Evolutionary conservation across 2,797 vertebrate species (phyloP), one percentile per base, ranked within the genome.

Genomic region (Pelochelys cantorii): DNA sequence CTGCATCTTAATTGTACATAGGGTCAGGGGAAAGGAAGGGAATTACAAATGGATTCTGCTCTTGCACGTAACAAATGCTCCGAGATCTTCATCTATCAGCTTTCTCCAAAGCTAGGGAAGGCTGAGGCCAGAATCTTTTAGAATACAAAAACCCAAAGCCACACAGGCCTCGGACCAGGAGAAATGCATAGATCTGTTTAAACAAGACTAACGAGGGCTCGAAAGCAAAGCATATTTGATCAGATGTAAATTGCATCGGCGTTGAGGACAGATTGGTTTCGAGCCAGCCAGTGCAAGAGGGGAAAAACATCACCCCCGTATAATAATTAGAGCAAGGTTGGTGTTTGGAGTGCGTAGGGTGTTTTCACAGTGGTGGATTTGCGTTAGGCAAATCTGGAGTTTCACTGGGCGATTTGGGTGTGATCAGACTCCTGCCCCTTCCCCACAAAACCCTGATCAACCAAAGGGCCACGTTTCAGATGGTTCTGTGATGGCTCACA

Each of bases 181-280:
- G 81, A 12, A 62, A n/a, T 56, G 4, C 90, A 85, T 81, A 83
- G 88, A 83, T 91, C 95, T 92, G 82, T 79, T 92, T 94, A 95
- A 96, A 86, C 20, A 94, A 93, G 94, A 96, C 95, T 96, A 96
- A 97, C 80, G 62, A 92, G 10, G 17, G 12, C 23, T 85, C 89
- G 27, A 85, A 89, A 94, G 81, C 65, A 95, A 89, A 1, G 2
- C 83, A 88, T 65, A 48, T 90, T 96, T 94, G 83, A 92, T 96
- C 95, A 91, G 92, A 86, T 85, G 94, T 93, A 89, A 95, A 96
- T 96, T 93, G 88, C 80, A 62, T 95, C 84, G 88, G 65, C 93
- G 60, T 75, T 86, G 88, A 94, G 94, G 89, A 84, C 12, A 94
- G 86, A 96, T 95, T 92, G 92, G 96, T 96, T 97, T 95, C 75